Evolutionary conservation across 2,888 invertebrate genomes (phyloP).

Genomic region (Trachelus troglodyta): DNA sequence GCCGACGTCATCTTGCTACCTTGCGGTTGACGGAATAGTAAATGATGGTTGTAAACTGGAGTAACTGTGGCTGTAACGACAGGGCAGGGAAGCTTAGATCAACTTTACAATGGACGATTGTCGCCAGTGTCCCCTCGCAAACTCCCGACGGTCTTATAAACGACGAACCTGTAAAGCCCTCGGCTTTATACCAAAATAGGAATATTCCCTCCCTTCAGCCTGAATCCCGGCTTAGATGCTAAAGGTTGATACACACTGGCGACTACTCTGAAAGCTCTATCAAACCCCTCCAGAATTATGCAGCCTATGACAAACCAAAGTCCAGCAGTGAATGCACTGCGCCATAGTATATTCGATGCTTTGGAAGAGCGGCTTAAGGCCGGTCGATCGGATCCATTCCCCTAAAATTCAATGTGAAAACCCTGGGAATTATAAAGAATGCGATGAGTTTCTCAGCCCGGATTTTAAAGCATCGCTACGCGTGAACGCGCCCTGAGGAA

Average conservation of each 20-base stretch:
- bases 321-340: not conserved
- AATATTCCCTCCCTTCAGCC: not conserved
- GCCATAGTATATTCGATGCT: not conserved
- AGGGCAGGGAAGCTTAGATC: constrained; percentile 9
- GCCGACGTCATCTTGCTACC: not conserved
- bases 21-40: not conserved
- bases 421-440: not conserved
- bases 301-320: not conserved
- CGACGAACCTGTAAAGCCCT: not conserved
- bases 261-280: not conserved
- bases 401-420: not conserved
- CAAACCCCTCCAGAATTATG: not conserved
- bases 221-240: not conserved
- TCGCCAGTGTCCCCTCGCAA: constrained; percentile 12
- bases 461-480: not conserved
- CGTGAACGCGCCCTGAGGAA: not conserved
- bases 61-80: not conserved
- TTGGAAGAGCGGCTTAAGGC: not conserved
- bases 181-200: not conserved
- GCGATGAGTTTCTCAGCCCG: not conserved
- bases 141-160: constrained; percentile 12
- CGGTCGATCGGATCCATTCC: not conserved
- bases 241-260: not conserved
- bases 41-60: not conserved
- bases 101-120: constrained; percentile 15